phyloP scores from a whole-genome alignment of 2,888 invertebrate species.

The Ophioninae sp. region DNA sequence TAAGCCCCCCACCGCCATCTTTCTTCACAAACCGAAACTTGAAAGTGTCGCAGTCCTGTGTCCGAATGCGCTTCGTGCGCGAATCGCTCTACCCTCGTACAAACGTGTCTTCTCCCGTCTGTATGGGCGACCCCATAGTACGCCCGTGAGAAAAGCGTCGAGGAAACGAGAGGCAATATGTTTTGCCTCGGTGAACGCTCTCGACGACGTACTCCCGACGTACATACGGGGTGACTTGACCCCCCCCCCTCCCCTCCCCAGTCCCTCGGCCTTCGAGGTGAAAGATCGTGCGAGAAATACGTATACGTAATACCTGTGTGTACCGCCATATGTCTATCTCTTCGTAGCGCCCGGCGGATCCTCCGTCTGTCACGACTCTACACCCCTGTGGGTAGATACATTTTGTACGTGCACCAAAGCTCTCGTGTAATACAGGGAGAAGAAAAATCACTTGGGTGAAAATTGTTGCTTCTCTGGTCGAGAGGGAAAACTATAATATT shows the following conservation, averaged over 20 bases:
- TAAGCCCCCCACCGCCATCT: too few species aligned
- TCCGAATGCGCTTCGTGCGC: too few species aligned
- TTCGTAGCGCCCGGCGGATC: too few species aligned
- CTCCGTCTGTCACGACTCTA: too few species aligned
- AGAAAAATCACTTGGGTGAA: too few species aligned
- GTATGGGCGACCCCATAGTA: neutral
- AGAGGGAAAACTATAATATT: too few species aligned
- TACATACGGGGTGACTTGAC: neutral
- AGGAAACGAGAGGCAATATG: conserved; percentile 62
- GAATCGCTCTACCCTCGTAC: neutral
- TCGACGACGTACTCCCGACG: conserved; percentile 17
- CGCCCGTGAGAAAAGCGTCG: conserved; percentile 56
- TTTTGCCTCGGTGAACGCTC: conserved; percentile 45
- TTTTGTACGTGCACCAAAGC: neutral
- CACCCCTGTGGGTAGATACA: too few species aligned
- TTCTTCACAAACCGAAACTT: too few species aligned
- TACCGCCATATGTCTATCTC: neutral
- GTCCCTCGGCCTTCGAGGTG: conserved; percentile 26
- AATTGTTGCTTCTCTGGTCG: too few species aligned
- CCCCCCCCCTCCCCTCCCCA: neutral
- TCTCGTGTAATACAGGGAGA: too few species aligned
- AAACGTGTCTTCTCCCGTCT: neutral
- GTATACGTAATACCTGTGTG: neutral
- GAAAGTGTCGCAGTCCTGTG: too few species aligned
- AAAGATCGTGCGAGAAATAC: conserved; percentile 36